These are phyloP conservation scores for Alosa sapidissima DNA, from an alignment of 2,797 vertebrate genomes.

Conservation along the genomic window DNA sequence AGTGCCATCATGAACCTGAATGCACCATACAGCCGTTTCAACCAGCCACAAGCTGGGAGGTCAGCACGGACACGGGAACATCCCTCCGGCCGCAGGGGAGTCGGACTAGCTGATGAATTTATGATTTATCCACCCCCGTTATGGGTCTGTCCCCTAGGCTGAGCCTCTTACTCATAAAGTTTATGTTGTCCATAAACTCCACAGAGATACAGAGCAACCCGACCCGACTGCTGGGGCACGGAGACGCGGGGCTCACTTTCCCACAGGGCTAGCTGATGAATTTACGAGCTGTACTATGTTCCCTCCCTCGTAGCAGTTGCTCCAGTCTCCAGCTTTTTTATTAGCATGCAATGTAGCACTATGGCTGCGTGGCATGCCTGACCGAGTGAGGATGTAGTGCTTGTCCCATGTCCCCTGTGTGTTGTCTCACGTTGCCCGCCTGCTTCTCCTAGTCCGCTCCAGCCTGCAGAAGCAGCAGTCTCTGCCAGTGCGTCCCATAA, in stretches of 20 bases:
- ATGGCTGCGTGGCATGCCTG: not conserved
- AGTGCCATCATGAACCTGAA: not conserved
- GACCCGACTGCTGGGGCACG: not conserved
- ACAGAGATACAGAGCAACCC: not conserved
- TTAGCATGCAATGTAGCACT: not conserved
- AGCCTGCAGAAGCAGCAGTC: conserved; percentile 91
- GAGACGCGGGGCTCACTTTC: not conserved
- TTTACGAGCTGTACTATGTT: not conserved
- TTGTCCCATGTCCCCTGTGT: not conserved
- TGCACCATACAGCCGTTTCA: not conserved
- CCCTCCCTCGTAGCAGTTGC: not conserved
- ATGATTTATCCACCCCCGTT: conserved; percentile 1
- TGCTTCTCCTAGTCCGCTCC: conserved; percentile 65
- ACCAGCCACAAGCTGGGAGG: not conserved
- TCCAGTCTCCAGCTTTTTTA: not conserved
- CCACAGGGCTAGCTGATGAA: not conserved
- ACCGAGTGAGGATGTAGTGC: not conserved
- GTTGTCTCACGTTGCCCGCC: not conserved
- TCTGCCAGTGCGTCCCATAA: conserved; percentile 88
- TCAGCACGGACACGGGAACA: not conserved
- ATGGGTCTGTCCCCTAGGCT: not conserved
- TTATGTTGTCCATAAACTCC: conserved; percentile 12
- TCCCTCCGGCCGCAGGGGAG: not conserved
- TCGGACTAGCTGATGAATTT: not conserved
- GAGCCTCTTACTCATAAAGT: conserved; percentile 16